A percentile compares a stretch with the other conserved stretches of the same genome.
These are phyloP conservation scores for Neodiprion pinetum DNA, from an alignment of 1,140 invertebrate genomes.

Conservation along the genomic window DNA sequence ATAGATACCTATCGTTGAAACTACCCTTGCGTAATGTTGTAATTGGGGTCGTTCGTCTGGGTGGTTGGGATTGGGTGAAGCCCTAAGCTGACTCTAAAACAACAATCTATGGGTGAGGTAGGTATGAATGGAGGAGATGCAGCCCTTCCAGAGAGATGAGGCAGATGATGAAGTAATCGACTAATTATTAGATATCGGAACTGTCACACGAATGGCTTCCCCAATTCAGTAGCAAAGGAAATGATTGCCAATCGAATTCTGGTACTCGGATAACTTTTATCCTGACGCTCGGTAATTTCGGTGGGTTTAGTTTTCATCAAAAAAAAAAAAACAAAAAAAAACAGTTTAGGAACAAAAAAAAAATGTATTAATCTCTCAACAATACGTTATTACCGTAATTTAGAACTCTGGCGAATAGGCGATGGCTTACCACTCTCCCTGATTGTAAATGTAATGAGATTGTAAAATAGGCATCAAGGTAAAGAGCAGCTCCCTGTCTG, in stretches of 20 bases:
- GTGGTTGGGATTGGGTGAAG: neutral
- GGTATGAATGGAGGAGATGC: neutral
- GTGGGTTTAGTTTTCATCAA: neutral
- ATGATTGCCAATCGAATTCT: neutral
- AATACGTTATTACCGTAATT: neutral
- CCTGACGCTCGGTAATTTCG: too few relatives aligned
- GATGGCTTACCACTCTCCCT: too few relatives aligned
- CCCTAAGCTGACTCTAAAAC: slow-evolving; percentile 8
- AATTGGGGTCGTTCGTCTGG: too few relatives aligned
- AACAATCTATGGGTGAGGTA: slow-evolving; percentile 1
- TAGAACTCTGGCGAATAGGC: neutral
- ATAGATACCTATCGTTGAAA: too few relatives aligned
- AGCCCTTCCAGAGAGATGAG: neutral
- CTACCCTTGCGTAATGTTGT: too few relatives aligned
- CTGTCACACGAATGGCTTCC: neutral
- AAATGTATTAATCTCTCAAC: neutral
- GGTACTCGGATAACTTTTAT: too few relatives aligned
- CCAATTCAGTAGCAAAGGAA: neutral
- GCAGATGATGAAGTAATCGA: slow-evolving; percentile 13
- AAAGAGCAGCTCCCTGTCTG: too few relatives aligned
- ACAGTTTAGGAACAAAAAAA: too few relatives aligned
- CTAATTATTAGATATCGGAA: slow-evolving; percentile 9
- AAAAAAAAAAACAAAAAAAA: neutral
- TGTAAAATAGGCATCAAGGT: too few relatives aligned
- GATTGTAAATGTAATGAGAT: too few relatives aligned